Evolutionary conservation across 1,140 invertebrate species (phyloP), one percentile per base, ranked within the genome.

Genomic region (Onthophagus taurus): DNA sequence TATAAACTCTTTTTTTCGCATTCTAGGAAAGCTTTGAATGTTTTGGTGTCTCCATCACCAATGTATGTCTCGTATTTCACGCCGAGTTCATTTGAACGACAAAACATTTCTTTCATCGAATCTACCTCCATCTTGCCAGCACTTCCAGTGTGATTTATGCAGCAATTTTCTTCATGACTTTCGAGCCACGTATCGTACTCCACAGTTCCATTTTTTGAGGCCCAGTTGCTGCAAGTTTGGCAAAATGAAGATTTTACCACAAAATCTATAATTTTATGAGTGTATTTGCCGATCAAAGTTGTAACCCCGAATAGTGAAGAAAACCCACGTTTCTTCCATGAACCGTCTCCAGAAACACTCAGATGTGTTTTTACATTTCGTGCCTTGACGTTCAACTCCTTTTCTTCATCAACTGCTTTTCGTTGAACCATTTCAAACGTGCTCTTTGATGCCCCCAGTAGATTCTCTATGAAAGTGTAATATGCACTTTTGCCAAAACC

Each of bases 81-180:
- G 4, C 31, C 31, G 14, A 11, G 8, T 11, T 6, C 8, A 11
- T 34, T 6, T n/a, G n/a, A n/a, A n/a, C n/a, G n/a, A n/a, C n/a
- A n/a, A n/a, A n/a, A n/a, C n/a, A n/a, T n/a, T 11, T 55, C 46
- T 42, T 57, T 51, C n/a, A n/a, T n/a, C n/a, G n/a, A n/a, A n/a
- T n/a, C n/a, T n/a, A n/a, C n/a, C n/a, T n/a, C n/a, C 52, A 59
- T 57, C 23, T 52, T 54, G 18, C 54, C 50, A 18, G 53, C 49
- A 23, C 24, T 26, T 7, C 24, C n/a, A n/a, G n/a, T n/a, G n/a
- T n/a, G n/a, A n/a, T n/a, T n/a, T n/a, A n/a, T n/a, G n/a, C n/a
- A n/a, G n/a, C n/a, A n/a, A n/a, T n/a, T n/a, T n/a, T n/a, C n/a
- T n/a, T n/a, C n/a, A n/a, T n/a, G n/a, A n/a, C n/a, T n/a, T n/a